Base-by-base conservation (phyloP, 2,888 invertebrate genomes). In the Cantharis lateralis region DNA sequence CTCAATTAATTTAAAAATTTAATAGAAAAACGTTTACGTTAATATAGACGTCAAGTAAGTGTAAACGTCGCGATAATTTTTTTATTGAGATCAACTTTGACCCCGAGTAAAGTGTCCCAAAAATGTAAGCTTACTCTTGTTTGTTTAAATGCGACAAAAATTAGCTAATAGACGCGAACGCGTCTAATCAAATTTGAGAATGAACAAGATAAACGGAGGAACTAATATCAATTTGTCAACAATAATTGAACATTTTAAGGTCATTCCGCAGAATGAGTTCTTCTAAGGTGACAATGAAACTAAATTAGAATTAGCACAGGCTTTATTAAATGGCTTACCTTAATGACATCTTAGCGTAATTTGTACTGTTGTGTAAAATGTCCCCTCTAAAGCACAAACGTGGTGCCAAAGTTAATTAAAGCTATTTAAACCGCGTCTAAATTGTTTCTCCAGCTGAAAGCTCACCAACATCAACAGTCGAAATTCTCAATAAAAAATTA, bases 51-150 rank as follows among this genome's bases (percentile, higher is more conserved):
- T 26, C 15, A 69, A 26, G 69, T 28, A 68, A 26, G 68, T 26
- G 9, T 70, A 61, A 15, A 32, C 24, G 48, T 32, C n/a, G 15
- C 61, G 28, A n/a, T 73, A 70, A 73, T 71, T 61, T 28, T 66
- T 73, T 70, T 71, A 73, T 74, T 77, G 71, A 20, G 62, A 61
- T 72, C 72, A 72, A 77, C 77, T 71, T 74, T 68, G 73, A 73
- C 70, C 71, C 77, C 71, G 20, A n/a, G 1, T 66, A 20, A 24
- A 24, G 20, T 68, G 70, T 62, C n/a, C 74, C 16, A 66, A 66
- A 28, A 66, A 72, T 15, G 32, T 72, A 11, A 15, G 61, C n/a
- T 70, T 32, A 48, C 16, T n/a, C 3, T 48, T 5, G 4, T 48
- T 48, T 48, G 13, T 13, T 32, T 32, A 11, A 13, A 11, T 13